Percentiles rank a stretch among this genome's conserved stretches.
These are phyloP conservation scores for Gnatocerus cornutus DNA, from an alignment of 2,888 invertebrate genomes.

Conservation along the genomic window DNA sequence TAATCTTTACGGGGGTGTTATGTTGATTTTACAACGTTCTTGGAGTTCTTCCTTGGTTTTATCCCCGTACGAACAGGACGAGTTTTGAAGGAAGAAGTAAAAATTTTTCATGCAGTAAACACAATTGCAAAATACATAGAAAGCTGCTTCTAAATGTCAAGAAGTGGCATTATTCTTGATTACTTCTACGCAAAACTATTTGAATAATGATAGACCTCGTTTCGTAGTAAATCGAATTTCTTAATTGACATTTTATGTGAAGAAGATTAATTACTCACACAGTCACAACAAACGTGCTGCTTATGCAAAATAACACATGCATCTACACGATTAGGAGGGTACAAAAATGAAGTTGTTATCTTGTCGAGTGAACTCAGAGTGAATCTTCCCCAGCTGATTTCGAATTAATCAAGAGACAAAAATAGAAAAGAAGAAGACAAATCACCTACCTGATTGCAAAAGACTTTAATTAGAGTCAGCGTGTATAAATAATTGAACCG, in stretches of 20 bases:
- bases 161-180: not conserved
- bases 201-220: not conserved
- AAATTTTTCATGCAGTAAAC: not conserved
- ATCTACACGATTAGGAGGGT: not conserved
- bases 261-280: not conserved
- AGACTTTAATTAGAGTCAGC: slow-evolving; percentile 4
- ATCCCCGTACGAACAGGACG: not conserved
- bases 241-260: slow-evolving; percentile 2
- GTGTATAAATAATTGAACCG: slow-evolving; percentile 5
- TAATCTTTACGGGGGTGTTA: slow-evolving; percentile 21
- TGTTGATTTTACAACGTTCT: not conserved
- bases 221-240: not conserved
- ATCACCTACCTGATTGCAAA: slow-evolving; percentile 3
- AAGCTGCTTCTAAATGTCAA: not conserved
- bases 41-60: not conserved
- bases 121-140: not conserved
- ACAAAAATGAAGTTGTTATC: not conserved
- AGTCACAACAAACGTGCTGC: not conserved
- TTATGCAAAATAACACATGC: not conserved
- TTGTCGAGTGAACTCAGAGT: not conserved
- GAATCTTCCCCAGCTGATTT: not conserved
- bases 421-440: not conserved
- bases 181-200: not conserved
- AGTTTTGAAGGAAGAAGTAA: too few relatives aligned
- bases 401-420: slow-evolving; percentile 10